Base-by-base conservation (phyloP, 2,797 vertebrate genomes). In the Heteromormyrus szaboi region DNA sequence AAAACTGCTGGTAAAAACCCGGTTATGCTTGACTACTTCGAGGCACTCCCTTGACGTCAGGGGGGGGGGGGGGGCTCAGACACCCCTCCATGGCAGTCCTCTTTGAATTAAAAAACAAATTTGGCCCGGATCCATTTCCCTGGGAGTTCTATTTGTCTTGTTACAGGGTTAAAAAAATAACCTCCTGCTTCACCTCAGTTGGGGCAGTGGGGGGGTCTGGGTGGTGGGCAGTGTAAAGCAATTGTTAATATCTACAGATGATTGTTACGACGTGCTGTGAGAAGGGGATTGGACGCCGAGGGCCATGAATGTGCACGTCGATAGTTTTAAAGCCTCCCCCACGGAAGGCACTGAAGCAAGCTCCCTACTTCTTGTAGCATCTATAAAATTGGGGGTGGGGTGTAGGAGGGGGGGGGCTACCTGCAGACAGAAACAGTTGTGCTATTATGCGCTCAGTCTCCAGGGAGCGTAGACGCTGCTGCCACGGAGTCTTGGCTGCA, bases 371-470 rank as follows among this genome's bases (percentile, higher is more conserved):
- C 22, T 51, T 25, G 48, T 33, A 86, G 41, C 89, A 91, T 56
- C 90, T 89, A 87, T 92, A 91, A 65, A 90, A 91, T 91, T 88
- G 91, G 92, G 93, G 92, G 37, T 90, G 93, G 91, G 92, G 93
- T n/a, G 54, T 59, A 1, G 92, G 68, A 90, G 93, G 29, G 91
- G 92, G 93, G 93, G 72, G 91, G 93, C 93, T 95, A 96, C 96
- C 95, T 95, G 95, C 94, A 95, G 94, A 89, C 93, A 93, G 91
- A 94, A 95, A 94, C 94, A 94, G 93, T 93, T 94, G 90, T 92
- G 90, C 92, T 94, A 95, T 94, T 95, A 95, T 95, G 93, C 91
- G 91, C 92, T 90, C 92, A 92, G 93, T 92, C 91, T 92, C 91
- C 81, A 92, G 94, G 94, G 93, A 93, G 92, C 68, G 76, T 85